Percentiles rank a stretch among this genome's conserved stretches.
phyloP scores from a whole-genome alignment of 2,888 invertebrate genomes.

The Hirtodrosophila alboralis region DNA sequence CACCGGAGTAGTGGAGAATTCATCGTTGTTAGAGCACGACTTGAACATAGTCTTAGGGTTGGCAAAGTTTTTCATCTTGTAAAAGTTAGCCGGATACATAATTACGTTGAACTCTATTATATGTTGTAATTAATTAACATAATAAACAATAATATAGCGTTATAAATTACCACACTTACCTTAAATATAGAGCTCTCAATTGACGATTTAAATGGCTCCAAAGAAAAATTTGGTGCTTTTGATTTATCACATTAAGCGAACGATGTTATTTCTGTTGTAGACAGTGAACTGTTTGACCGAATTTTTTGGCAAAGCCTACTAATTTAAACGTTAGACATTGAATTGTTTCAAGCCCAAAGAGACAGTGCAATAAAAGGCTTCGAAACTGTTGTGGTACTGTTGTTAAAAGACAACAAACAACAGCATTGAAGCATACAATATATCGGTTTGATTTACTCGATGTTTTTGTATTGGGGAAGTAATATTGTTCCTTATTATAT shows the following conservation, averaged over 20 bases:
- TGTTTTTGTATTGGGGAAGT: too few relatives aligned
- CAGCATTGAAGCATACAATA: too few relatives aligned
- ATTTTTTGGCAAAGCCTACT: conserved; percentile 24
- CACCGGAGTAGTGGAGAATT: conserved; percentile 47
- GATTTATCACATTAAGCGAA: conserved; percentile 41
- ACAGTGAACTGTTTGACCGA: conserved; percentile 26
- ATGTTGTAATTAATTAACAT: too few relatives aligned
- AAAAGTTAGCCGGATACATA: conserved; percentile 52
- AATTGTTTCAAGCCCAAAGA: too few relatives aligned
- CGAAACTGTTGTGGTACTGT: too few relatives aligned
- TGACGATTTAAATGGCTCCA: conserved; percentile 39
- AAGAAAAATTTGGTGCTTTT: conserved; percentile 39
- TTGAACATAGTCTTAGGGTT: conserved; percentile 63
- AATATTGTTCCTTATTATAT: too few relatives aligned
- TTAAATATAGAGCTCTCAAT: conserved; percentile 26
- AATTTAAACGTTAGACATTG: too few relatives aligned
- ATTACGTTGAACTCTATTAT: conserved; percentile 13
- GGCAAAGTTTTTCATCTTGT: conserved; percentile 63
- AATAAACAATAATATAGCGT: too few relatives aligned
- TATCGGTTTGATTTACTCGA: too few relatives aligned
- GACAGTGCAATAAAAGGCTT: neutral
- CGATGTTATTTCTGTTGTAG: conserved; percentile 23
- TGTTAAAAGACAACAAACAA: too few relatives aligned
- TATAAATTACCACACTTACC: conserved; percentile 3
- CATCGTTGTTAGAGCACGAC: conserved; percentile 49